Evolutionary conservation across 2,113 vertebrate genomes (phyloP).

Genomic region (Ageneiosus marmoratus): DNA sequence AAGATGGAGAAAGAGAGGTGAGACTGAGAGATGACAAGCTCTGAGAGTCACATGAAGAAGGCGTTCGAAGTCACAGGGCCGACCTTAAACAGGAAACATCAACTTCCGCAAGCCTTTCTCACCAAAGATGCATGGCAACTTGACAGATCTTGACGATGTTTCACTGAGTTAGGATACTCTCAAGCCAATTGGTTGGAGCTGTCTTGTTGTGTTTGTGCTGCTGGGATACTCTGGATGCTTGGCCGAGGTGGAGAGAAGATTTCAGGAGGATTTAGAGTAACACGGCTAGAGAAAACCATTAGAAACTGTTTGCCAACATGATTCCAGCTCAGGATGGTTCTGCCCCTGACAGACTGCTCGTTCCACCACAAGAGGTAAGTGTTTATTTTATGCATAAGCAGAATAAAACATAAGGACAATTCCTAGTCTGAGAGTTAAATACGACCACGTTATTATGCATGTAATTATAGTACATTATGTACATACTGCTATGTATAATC

Average conservation of each 20-base stretch:
- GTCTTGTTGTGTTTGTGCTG: not conserved
- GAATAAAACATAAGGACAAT: not conserved
- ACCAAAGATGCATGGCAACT: conserved; percentile 28
- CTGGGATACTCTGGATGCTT: not conserved
- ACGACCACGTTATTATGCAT: not conserved
- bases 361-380: conserved; percentile 68
- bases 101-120: conserved; percentile 66
- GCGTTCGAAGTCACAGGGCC: conserved; percentile 59
- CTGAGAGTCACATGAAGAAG: conserved; percentile 45
- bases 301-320: conserved; percentile 44
- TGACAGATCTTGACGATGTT: conserved; percentile 12
- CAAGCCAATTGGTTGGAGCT: not conserved
- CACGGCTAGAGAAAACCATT: conserved; percentile 2
- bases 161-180: not conserved
- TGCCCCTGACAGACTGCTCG: conserved; percentile 54
- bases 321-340: conserved; percentile 59
- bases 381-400: not conserved
- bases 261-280: not conserved
- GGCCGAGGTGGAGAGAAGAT: not conserved
- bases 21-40: conserved; percentile 26
- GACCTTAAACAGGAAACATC: conserved; percentile 73
- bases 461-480: not conserved
- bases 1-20: conserved; percentile 34
- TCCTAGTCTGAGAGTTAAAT: not conserved
- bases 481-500: too few species aligned